These are phyloP conservation scores for Clanis bilineata DNA, from an alignment of 2,888 invertebrate species.

Conservation along the genomic window DNA sequence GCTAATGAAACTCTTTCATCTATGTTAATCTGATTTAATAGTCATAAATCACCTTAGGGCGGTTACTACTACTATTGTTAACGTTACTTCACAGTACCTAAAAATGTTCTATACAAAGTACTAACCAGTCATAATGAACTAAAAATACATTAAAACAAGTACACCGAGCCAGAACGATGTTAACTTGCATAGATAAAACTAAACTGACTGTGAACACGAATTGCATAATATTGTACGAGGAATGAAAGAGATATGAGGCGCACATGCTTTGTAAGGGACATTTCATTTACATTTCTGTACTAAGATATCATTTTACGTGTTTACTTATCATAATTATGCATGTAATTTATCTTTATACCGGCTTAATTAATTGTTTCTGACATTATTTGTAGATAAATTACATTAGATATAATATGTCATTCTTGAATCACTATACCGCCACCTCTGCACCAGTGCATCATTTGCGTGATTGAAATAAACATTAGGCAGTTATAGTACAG, in stretches of 20 bases:
- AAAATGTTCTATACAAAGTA: background rate
- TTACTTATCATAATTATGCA: background rate
- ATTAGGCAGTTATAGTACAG: too few relatives aligned
- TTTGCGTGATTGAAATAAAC: too few relatives aligned
- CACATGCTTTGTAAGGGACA: background rate
- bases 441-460: too few relatives aligned
- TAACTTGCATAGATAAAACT: constrained; percentile 10
- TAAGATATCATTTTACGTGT: background rate
- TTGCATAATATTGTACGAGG: constrained; percentile 4
- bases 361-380: background rate
- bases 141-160: background rate
- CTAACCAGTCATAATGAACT: background rate
- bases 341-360: background rate
- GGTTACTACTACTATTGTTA: too few relatives aligned
- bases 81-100: too few relatives aligned
- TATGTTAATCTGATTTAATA: background rate
- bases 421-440: too few relatives aligned
- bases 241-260: constrained; percentile 4
- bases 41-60: background rate
- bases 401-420: too few relatives aligned
- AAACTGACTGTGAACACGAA: constrained; percentile 8
- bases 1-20: too few relatives aligned
- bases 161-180: background rate
- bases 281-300: background rate
- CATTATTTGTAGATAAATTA: background rate